Conservation (phyloP, 2,797 vertebrate species). For the Danio tinwini region DNA sequence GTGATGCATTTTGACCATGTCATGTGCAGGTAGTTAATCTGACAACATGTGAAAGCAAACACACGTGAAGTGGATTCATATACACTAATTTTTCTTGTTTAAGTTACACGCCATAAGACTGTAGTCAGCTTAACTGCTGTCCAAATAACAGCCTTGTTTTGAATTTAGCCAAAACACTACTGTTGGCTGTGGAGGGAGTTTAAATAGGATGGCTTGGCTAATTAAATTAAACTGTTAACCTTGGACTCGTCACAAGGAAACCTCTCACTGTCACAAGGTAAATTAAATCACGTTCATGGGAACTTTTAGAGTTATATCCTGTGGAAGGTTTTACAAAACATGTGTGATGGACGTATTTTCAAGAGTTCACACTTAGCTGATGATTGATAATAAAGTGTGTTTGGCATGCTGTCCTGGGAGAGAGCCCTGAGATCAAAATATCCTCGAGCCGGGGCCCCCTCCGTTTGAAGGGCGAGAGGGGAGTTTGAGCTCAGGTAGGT, state of each 20-base stretch:
- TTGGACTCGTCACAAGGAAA: conserved; percentile 15
- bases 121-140: not conserved
- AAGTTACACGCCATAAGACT: not conserved
- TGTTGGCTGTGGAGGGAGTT: not conserved
- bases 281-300: not conserved
- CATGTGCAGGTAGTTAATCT: not conserved
- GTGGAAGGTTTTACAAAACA: not conserved
- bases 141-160: not conserved
- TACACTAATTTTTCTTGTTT: not conserved
- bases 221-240: conserved; percentile 1
- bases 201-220: not conserved
- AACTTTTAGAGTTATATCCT: not conserved
- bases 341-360: not conserved
- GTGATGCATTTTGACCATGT: not conserved
- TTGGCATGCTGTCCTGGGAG: too few relatives aligned
- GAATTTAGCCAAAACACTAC: not conserved
- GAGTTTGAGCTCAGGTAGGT: too few relatives aligned
- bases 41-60: not conserved
- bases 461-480: too few relatives aligned
- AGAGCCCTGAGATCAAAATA: too few relatives aligned
- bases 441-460: too few relatives aligned
- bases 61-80: not conserved
- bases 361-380: too few relatives aligned
- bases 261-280: not conserved
- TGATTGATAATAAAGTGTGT: too few relatives aligned